Conservation (phyloP, 2,797 vertebrate species). For the Enteromius trimaculatus region DNA sequence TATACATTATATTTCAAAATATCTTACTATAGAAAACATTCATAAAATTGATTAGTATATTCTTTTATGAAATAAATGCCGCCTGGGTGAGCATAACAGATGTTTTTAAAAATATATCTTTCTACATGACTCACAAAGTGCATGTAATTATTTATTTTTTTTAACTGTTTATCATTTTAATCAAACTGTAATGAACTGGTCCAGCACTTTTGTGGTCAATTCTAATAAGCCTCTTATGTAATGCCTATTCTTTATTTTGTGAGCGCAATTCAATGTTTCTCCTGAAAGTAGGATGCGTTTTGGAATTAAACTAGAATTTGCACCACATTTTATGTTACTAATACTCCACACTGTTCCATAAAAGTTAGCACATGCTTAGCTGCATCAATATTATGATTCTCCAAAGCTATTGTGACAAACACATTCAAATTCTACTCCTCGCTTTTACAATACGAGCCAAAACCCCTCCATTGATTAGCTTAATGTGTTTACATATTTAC, state of each 20-base stretch:
- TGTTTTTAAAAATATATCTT: neutral
- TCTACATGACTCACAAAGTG: neutral
- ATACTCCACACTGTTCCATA: neutral
- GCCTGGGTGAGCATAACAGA: neutral
- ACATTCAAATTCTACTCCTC: neutral
- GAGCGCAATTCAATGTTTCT: neutral
- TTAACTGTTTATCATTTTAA: neutral
- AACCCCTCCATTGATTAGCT: slow-evolving; percentile 39
- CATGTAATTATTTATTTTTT: neutral
- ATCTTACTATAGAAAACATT: neutral
- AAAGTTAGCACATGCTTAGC: neutral
- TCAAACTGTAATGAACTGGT: neutral
- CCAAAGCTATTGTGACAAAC: slow-evolving; percentile 6
- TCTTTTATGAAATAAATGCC: neutral
- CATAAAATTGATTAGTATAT: neutral
- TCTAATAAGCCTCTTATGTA: neutral
- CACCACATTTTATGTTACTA: neutral
- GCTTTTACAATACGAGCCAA: neutral
- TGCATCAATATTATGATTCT: neutral
- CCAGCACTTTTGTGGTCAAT: neutral
- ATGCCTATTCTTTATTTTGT: neutral
- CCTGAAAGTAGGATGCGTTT: neutral
- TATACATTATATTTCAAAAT: neutral
- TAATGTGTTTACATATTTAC: slow-evolving; percentile 61
- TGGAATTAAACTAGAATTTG: neutral